These are phyloP conservation scores for Callionymus lyra DNA, from an alignment of 2,113 vertebrate genomes.

Conservation along the genomic window DNA sequence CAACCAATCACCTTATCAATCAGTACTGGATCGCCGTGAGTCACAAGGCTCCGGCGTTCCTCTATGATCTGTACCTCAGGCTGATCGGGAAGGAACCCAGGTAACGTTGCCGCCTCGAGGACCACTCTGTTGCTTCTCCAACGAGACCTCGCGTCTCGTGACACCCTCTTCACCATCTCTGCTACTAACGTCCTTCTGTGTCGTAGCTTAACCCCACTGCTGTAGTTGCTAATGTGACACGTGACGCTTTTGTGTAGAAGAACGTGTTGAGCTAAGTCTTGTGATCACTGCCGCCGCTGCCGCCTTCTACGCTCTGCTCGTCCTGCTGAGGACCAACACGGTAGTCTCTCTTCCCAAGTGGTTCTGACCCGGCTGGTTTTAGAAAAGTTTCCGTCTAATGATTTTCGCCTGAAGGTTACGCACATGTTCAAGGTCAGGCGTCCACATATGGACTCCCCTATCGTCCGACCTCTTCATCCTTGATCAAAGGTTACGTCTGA, in stretches of 20 bases:
- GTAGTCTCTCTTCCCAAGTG: no score
- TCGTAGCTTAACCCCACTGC: slow-evolving; percentile 11
- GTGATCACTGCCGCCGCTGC: no score
- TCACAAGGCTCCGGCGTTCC: slow-evolving; percentile 98
- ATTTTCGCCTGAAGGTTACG: no score
- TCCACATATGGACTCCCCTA: no score
- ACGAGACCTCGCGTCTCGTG: not conserved
- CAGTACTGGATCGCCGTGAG: slow-evolving; percentile 99
- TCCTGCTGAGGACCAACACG: no score
- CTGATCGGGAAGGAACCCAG: slow-evolving; percentile 98
- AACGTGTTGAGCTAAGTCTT: slow-evolving; percentile 56
- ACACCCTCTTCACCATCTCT: slow-evolving; percentile 30
- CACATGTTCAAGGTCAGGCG: no score
- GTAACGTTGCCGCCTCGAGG: slow-evolving; percentile 71
- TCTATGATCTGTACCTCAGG: slow-evolving; percentile 99
- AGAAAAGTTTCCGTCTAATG: no score
- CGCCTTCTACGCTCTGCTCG: slow-evolving; percentile 59
- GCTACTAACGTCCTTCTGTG: slow-evolving; percentile 27
- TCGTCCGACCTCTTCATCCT: no score
- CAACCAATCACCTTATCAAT: slow-evolving; percentile 99
- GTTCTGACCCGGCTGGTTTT: no score
- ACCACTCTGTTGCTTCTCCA: slow-evolving; percentile 17
- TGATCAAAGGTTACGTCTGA: no score
- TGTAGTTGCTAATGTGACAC: slow-evolving; percentile 18
- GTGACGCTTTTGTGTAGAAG: slow-evolving; percentile 37